phyloP scores from a whole-genome alignment of 2,888 invertebrate genomes.

The Amphimallon solstitiale region DNA sequence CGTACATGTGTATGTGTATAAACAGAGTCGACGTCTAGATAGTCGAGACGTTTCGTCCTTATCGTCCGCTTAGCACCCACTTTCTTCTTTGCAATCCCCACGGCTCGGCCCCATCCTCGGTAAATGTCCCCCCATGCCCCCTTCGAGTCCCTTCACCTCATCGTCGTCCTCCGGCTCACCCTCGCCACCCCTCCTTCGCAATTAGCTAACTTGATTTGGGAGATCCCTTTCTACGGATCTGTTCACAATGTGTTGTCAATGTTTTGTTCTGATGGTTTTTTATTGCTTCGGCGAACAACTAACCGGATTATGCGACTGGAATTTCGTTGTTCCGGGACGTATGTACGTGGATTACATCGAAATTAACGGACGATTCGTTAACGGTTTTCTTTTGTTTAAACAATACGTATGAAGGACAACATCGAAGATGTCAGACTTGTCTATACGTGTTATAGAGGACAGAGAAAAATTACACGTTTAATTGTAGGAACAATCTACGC shows the following conservation, averaged over 20 bases:
- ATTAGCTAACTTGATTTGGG: constrained; percentile 66
- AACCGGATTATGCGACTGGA: constrained; percentile 46
- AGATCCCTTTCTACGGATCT: constrained; percentile 63
- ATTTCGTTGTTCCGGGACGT: constrained; percentile 35
- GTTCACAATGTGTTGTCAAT: constrained; percentile 63
- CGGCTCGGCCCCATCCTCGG: not conserved
- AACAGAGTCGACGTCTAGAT: not conserved
- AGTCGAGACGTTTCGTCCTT: constrained; percentile 1
- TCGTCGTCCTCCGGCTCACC: constrained; percentile 24
- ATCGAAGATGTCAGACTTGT: no score
- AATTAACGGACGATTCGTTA: constrained; percentile 33
- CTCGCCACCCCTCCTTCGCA: constrained; percentile 55
- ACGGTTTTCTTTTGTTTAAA: constrained; percentile 23
- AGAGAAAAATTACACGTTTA: no score
- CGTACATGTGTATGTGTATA: not conserved
- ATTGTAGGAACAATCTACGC: no score
- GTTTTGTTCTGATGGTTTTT: constrained; percentile 60
- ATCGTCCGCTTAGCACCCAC: constrained; percentile 12
- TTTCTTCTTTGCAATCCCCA: constrained; percentile 11
- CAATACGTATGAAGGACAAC: not conserved
- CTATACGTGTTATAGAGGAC: no score
- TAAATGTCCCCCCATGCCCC: not conserved
- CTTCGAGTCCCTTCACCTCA: constrained; percentile 7
- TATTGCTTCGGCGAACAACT: constrained; percentile 53
- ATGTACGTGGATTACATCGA: constrained; percentile 35